Evolutionary conservation across 2,113 vertebrate genomes (phyloP), one percentile per base, ranked within the genome.

Genomic region (Anolis carolinensis): DNA sequence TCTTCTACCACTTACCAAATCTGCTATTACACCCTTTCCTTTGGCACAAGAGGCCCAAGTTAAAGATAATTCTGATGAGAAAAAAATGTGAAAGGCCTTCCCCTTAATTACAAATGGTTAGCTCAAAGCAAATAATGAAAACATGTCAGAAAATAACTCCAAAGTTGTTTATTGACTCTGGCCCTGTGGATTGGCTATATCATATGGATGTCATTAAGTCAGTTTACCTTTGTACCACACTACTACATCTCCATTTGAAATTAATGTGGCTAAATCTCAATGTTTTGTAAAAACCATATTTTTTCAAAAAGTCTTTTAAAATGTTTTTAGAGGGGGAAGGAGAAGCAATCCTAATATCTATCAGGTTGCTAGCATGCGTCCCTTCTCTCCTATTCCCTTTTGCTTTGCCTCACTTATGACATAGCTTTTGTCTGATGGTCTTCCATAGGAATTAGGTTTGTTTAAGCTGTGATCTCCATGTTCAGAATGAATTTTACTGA

Each of bases 81-180:
- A 82, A 65, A 89, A 95, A 94, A 88, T 90, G 84, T 13, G 70
- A 91, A 93, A 93, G 81, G 62, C 48, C 79, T 93, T 91, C 87
- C 89, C 62, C 63, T 93, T 74, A 95, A 91, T 95, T 93, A 87
- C 86, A 88, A 93, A 36, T 87, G 0, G 7, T 93, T 95, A 95
- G 88, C 91, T 94, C 79, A 90, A 92, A 94, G 89, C 84, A 92
- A 94, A 94, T 94, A 94, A 94, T 91, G 90, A 94, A 96, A 95
- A 92, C 84, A 94, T 95, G 95, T 92, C 93, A 92, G 91, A 96
- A 96, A 96, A 94, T 95, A 95, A 92, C 92, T 93, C 83, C 88
- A 92, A 94, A 93, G 93, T 95, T 93, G 94, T 96, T 96, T 96
- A 95, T 96, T 96, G 96, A 96, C 93, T 96, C 96, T 96, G 95